Evolutionary conservation across 2,113 vertebrate species (phyloP), one percentile per base, ranked within the genome.

Genomic region (Bubo scandiacus): DNA sequence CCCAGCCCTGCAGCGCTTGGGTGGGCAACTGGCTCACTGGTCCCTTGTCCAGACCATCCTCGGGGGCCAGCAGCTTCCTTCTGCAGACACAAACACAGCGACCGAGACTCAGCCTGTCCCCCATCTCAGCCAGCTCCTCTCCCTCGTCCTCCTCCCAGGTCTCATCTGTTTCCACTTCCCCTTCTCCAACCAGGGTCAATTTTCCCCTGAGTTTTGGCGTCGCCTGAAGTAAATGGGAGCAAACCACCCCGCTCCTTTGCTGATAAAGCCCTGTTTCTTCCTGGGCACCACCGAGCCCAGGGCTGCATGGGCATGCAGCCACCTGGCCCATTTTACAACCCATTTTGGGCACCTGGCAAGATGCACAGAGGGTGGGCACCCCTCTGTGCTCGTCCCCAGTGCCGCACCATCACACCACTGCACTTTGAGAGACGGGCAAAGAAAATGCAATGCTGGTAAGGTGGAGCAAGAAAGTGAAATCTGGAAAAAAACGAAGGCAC

Each of bases 1-100:
- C 36, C 78, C 98, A 98, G 65, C 91, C 94, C 5, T 92, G 97
- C 86, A 95, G 99, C 11, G 96, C 98, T 45, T 21, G 66, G 97
- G 62, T 1, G 67, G 95, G 51, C 12, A 97, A 95, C 59, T 96
- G 97, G 3, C 86, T 52, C 65, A 2, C 4, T 4, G 14, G 34
- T 45, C 27, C 78, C 45, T 98, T 77, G 4, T 97, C 98, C 34
- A 97, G 78, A 4, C 78, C 97, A 12, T 98, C 98, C 0, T 95
- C 95, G 0, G 83, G 70, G 38, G 96, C 86, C 19, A 51, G 85
- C 12, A 36, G 18, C 88, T 72, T 97, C 92, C 88, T 98, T 93
- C 98, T 98, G 84, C 16, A 20, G 51, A 26, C 52, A 88, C n/a
- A 94, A 89, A 74, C 47, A 87, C 51, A 90, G n/a, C 0, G 0